A percentile compares a stretch with the other conserved stretches of the same genome.
Conservation (phyloP, 2,797 vertebrate species). For the Crax fasciolata region DNA sequence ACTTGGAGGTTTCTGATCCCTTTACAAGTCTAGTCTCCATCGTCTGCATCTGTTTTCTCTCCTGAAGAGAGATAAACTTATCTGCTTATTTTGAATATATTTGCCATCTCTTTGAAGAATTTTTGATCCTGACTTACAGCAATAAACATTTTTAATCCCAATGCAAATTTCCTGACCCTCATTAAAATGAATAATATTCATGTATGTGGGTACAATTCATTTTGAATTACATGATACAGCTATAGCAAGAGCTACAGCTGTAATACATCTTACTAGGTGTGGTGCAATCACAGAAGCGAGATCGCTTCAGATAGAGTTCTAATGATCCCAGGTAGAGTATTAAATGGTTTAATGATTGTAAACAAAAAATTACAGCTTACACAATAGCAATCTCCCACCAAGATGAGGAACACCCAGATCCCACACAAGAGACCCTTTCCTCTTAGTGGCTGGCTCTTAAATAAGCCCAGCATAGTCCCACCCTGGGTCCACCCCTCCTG, state of each 20-base stretch:
- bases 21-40: not conserved
- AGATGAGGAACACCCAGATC: no score
- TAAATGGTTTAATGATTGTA: no score
- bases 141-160: conserved; percentile 21
- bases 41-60: not conserved
- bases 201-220: conserved; percentile 23
- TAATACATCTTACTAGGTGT: conserved; percentile 24
- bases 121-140: not conserved
- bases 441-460: no score
- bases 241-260: conserved; percentile 32
- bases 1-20: not conserved
- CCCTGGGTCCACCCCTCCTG: no score
- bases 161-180: not conserved
- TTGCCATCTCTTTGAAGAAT: conserved; percentile 14
- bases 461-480: no score
- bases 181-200: conserved; percentile 7
- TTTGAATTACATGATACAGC: conserved; percentile 30
- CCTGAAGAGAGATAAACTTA: not conserved
- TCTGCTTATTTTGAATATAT: not conserved
- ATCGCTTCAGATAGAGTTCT: no score
- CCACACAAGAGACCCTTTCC: no score
- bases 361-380: no score
- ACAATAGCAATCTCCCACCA: no score
- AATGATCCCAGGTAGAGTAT: no score
- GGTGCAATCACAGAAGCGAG: no score